Evolutionary conservation across 2,797 vertebrate species (phyloP).

Genomic region (Macropus fuliginosus): DNA sequence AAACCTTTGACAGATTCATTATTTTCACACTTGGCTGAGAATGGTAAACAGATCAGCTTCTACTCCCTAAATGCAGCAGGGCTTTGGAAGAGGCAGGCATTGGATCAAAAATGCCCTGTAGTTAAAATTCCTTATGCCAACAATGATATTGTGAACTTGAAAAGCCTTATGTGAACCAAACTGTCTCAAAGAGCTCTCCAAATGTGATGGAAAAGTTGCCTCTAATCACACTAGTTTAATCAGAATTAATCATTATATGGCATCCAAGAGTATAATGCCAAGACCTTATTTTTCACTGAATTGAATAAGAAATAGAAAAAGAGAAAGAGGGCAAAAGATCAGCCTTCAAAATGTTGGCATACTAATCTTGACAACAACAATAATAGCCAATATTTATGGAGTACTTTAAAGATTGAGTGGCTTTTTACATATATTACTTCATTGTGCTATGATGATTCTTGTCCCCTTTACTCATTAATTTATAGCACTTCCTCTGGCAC

Average conservation of each 20-base stretch:
- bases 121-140: neutral
- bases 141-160: neutral
- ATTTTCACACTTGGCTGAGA: neutral
- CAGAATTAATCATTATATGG: neutral
- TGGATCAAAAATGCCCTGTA: neutral
- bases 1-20: constrained; percentile 2
- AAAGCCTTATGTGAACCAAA: neutral
- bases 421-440: neutral
- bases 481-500: neutral
- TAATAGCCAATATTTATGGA: neutral
- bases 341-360: neutral
- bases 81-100: constrained; percentile 2
- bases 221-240: constrained; percentile 4
- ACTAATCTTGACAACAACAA: neutral
- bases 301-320: neutral
- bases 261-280: neutral
- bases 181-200: neutral
- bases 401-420: neutral
- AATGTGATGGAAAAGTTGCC: neutral
- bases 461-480: neutral
- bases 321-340: neutral
- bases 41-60: neutral
- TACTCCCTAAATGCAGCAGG: neutral
- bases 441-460: neutral
- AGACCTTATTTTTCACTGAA: neutral